phyloP scores from a whole-genome alignment of 1,140 invertebrate genomes.

The Bombus fervidus region DNA sequence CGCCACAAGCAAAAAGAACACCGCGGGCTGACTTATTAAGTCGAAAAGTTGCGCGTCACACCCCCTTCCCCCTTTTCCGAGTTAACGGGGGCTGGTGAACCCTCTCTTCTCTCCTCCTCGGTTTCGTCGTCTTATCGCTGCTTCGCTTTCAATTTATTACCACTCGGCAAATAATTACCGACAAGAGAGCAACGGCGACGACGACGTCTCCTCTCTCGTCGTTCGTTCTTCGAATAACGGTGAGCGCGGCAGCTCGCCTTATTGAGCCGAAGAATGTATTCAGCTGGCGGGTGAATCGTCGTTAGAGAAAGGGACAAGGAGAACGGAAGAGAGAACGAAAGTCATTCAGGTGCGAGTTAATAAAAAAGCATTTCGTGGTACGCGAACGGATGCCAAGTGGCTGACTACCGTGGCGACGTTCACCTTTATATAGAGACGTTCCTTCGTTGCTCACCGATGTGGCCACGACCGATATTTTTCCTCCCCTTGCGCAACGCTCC shows the following conservation, averaged over 20 bases:
- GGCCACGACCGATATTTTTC: conserved; percentile 49
- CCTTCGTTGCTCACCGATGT: conserved; percentile 45
- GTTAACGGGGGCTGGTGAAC: conserved; percentile 4
- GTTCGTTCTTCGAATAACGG: conserved; percentile 60
- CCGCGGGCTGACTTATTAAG: conserved; percentile 42
- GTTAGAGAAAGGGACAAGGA: conserved; percentile 52
- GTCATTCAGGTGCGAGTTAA: conserved; percentile 73
- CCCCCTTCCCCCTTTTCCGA: background rate
- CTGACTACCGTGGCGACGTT: conserved; percentile 43
- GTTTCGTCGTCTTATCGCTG: conserved; percentile 59
- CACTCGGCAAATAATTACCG: conserved; percentile 76
- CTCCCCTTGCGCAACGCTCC: background rate
- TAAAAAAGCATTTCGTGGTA: conserved; percentile 62
- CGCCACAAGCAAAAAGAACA: conserved; percentile 43
- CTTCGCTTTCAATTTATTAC: conserved; percentile 74
- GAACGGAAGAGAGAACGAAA: conserved; percentile 52
- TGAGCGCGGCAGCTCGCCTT: conserved; percentile 60
- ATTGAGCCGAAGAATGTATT: conserved; percentile 67
- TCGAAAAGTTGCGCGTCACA: conserved; percentile 37
- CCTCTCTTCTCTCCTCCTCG: conserved; percentile 3
- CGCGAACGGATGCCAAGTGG: conserved; percentile 51
- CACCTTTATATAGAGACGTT: conserved; percentile 14
- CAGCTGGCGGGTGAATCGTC: conserved; percentile 58
- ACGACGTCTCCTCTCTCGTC: background rate
- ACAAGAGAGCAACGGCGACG: conserved; percentile 63